Evolutionary conservation across 2,113 vertebrate species (phyloP).

Genomic region (Calidris pugnax): DNA sequence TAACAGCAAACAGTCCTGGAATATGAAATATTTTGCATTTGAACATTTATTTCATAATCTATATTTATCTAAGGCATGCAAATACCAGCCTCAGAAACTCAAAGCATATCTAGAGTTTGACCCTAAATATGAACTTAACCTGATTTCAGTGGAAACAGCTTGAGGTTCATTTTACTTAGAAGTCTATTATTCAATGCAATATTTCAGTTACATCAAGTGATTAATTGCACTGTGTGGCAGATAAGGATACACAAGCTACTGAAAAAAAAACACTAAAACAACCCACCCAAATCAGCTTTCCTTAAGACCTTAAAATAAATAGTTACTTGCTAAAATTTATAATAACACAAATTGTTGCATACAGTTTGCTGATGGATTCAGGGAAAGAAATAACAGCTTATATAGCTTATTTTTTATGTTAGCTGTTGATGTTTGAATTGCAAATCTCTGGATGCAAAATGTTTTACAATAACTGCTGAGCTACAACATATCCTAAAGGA

Average conservation of each 20-base stretch:
- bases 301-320: neutral
- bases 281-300: neutral
- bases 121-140: neutral
- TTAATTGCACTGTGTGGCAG: neutral
- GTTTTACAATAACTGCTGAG: neutral
- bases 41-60: neutral
- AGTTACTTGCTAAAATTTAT: neutral
- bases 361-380: neutral
- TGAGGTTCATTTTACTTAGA: neutral
- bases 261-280: neutral
- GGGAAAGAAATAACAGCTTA: neutral
- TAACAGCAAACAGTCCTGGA: neutral
- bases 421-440: neutral
- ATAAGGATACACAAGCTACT: neutral
- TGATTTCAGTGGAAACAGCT: neutral
- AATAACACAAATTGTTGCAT: neutral
- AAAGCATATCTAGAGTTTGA: neutral
- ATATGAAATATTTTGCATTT: neutral
- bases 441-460: neutral
- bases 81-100: neutral
- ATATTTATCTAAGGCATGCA: neutral
- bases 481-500: neutral
- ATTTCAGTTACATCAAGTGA: neutral
- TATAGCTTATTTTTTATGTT: neutral
- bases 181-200: neutral